Percentiles rank a stretch among this genome's conserved stretches.
Conservation (phyloP, 2,113 vertebrate genomes). For the Cottus gobio region DNA sequence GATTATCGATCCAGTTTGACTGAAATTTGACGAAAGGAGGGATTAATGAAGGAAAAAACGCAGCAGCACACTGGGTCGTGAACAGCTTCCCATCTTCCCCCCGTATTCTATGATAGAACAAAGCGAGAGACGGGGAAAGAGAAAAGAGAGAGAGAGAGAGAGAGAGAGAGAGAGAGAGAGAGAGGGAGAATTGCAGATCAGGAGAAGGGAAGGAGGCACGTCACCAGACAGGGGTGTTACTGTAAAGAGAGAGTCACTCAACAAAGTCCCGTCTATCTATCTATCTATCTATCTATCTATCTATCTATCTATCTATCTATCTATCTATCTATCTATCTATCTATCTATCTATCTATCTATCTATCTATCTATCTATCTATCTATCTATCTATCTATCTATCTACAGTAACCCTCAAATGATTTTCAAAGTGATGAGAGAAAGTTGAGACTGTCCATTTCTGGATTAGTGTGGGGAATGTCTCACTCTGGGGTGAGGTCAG, state of each 20-base stretch:
- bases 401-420: slow-evolving; percentile 21
- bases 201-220: slow-evolving; percentile 47
- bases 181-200: slow-evolving; percentile 22
- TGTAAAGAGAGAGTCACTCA: slow-evolving; percentile 39
- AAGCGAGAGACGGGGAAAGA: neutral
- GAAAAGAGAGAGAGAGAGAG: slow-evolving; percentile 3
- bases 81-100: slow-evolving; percentile 37
- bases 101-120: slow-evolving; percentile 23
- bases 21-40: slow-evolving; percentile 33
- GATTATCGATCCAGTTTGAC: slow-evolving; percentile 53
- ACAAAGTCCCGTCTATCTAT: slow-evolving; percentile 24
- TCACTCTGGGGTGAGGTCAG: slow-evolving; percentile 59
- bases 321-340: slow-evolving; percentile 36
- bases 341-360: too few species aligned
- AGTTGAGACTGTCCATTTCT: slow-evolving; percentile 65
- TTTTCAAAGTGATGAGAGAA: slow-evolving; percentile 47
- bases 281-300: slow-evolving; percentile 41
- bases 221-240: slow-evolving; percentile 55
- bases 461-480: slow-evolving; percentile 79
- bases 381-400: slow-evolving; percentile 44
- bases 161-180: slow-evolving; percentile 4
- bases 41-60: slow-evolving; percentile 43
- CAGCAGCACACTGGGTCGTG: slow-evolving; percentile 36
- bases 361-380: too few species aligned
- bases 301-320: slow-evolving; percentile 30